phyloP scores from a whole-genome alignment of 1,140 invertebrate species.

The Eueides isabella region DNA sequence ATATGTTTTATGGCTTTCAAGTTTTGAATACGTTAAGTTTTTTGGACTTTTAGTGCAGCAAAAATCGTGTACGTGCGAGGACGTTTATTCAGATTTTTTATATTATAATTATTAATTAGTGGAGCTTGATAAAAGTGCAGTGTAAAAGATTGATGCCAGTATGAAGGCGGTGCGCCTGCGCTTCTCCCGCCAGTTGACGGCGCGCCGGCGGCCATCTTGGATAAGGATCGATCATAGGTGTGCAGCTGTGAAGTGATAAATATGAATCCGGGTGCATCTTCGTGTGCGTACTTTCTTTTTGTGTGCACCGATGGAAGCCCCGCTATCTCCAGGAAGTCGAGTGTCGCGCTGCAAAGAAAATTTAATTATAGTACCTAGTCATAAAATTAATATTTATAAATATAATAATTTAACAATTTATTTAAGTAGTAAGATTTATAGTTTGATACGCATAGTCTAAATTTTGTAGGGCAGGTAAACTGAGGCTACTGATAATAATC shows the following conservation, averaged over 20 bases:
- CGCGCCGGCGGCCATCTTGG: conserved; percentile 76
- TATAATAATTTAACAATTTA: no score
- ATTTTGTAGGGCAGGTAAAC: no score
- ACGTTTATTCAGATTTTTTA: conserved; percentile 52
- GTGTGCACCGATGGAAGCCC: conserved; percentile 45
- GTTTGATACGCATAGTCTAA: no score
- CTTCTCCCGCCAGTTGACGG: conserved; percentile 62
- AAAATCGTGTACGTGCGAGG: conserved; percentile 65
- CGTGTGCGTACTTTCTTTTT: conserved; percentile 58
- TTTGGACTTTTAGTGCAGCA: conserved; percentile 73
- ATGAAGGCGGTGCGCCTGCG: conserved; percentile 62
- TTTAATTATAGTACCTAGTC: background rate
- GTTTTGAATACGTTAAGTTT: conserved; percentile 76
- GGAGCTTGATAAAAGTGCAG: conserved; percentile 38
- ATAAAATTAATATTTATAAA: no score
- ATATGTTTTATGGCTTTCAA: conserved; percentile 80
- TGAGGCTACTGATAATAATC: no score
- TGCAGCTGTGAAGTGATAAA: conserved; percentile 78
- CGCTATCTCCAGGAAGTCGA: background rate
- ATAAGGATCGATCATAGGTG: conserved; percentile 80
- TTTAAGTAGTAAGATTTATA: no score
- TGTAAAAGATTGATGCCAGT: conserved; percentile 53
- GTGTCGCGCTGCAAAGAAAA: background rate
- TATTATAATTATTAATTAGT: conserved; percentile 42
- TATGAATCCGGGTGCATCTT: conserved; percentile 48